These are phyloP conservation scores for Phacellophora camtschatica DNA, from an alignment of 30 jellyfish, hydroid and myxozoan genomes.

Conservation along the genomic window DNA sequence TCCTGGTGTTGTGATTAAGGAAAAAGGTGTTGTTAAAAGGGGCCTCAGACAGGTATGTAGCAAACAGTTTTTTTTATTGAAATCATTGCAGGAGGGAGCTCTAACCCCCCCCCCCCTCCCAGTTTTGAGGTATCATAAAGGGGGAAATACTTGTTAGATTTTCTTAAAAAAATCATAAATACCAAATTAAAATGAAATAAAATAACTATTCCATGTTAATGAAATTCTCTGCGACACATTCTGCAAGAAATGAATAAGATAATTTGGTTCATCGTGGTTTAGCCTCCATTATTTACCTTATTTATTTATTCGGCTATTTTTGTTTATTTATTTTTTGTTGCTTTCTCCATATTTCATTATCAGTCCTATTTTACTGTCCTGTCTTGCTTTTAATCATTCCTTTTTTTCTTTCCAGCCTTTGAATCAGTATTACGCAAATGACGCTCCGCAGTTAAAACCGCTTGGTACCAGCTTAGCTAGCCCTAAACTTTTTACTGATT, in stretches of 20 bases:
- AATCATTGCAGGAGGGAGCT: not conserved
- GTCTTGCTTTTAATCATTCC: no score
- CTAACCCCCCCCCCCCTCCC: not conserved
- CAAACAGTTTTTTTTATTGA: not conserved
- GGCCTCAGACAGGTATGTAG: slow-evolving; percentile 64
- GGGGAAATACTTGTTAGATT: no score
- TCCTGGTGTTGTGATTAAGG: slow-evolving; percentile 75
- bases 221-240: no score
- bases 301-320: no score
- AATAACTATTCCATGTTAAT: no score
- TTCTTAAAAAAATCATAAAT: no score
- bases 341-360: not conserved
- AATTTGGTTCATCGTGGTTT: no score
- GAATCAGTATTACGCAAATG: slow-evolving; percentile 18
- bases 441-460: slow-evolving; percentile 26
- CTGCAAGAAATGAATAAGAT: no score
- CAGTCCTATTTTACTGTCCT: not conserved
- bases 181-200: no score
- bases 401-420: slow-evolving; percentile 3
- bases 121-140: no score
- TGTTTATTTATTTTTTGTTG: no score
- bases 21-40: slow-evolving; percentile 65
- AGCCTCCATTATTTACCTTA: no score
- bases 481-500: slow-evolving; percentile 3
- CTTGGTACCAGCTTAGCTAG: slow-evolving; percentile 34